phyloP scores from a whole-genome alignment of 2,113 vertebrate species.

The Pseudorectes ferrugineus region DNA sequence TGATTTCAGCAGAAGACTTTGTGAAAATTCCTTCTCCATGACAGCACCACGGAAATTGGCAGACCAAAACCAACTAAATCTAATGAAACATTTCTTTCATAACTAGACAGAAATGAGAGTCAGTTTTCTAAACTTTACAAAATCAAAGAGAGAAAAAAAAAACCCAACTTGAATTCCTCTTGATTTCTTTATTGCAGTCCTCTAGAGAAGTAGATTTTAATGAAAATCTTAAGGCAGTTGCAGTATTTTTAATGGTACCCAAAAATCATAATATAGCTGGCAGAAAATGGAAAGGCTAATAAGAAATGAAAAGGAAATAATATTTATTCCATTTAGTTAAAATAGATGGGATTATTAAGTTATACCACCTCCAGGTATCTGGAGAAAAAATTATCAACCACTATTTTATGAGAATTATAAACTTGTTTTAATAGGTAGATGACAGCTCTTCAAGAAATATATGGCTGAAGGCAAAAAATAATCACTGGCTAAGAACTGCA shows the following conservation, averaged over 20 bases:
- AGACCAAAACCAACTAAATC: background rate
- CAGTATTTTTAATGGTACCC: background rate
- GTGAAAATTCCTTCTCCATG: background rate
- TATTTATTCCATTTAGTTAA: background rate
- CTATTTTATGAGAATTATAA: background rate
- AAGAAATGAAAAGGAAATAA: background rate
- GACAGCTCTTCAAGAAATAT: background rate
- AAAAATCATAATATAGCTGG: background rate
- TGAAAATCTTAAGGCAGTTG: background rate
- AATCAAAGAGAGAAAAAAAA: background rate
- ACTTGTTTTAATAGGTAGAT: background rate
- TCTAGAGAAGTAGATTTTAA: background rate
- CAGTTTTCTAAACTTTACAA: background rate
- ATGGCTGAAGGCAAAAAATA: background rate
- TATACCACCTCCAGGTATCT: background rate
- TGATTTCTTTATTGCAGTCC: background rate
- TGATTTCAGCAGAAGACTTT: background rate
- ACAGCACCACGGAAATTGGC: background rate
- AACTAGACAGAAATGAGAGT: background rate
- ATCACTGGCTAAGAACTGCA: background rate
- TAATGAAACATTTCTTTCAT: background rate
- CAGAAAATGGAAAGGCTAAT: background rate
- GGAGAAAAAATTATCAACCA: background rate
- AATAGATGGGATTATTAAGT: background rate
- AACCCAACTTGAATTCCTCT: rapidly evolving